Conservation (phyloP, 2,797 vertebrate genomes). For the Poeciliopsis infans region DNA sequence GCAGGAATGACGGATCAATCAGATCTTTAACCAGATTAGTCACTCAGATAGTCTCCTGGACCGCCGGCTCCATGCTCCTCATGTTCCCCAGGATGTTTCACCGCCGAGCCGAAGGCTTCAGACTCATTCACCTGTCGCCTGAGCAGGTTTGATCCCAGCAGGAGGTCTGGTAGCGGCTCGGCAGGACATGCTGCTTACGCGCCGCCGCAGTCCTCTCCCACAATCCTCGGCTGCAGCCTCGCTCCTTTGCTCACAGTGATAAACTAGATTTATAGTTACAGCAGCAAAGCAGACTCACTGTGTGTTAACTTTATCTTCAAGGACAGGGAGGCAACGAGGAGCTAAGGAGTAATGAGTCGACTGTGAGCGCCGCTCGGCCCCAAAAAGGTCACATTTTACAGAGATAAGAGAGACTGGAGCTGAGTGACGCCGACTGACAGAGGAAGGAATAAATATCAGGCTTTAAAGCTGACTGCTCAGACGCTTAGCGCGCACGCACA, state of each 20-base stretch:
- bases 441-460: constrained; percentile 44
- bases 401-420: constrained; percentile 61
- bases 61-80: constrained; percentile 64
- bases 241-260: constrained; percentile 50
- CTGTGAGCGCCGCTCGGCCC: constrained; percentile 55
- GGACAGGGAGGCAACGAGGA: constrained; percentile 61
- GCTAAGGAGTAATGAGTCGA: constrained; percentile 68
- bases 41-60: constrained; percentile 26
- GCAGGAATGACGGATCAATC: background rate
- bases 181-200: constrained; percentile 24
- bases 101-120: constrained; percentile 51
- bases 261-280: constrained; percentile 76
- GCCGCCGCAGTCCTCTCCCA: background rate
- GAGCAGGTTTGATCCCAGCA: constrained; percentile 71
- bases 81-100: constrained; percentile 66
- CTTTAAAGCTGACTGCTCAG: constrained; percentile 42
- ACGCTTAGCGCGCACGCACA: constrained; percentile 7
- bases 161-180: constrained; percentile 49
- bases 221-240: constrained; percentile 10
- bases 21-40: constrained; percentile 6
- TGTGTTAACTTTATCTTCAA: constrained; percentile 81
- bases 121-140: constrained; percentile 81
- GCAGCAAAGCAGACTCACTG: constrained; percentile 67
- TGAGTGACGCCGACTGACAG: constrained; percentile 53
- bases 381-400: constrained; percentile 65